Evolutionary conservation across 2,888 invertebrate species (phyloP).

Genomic region (Heteromyza rotundicornis): DNA sequence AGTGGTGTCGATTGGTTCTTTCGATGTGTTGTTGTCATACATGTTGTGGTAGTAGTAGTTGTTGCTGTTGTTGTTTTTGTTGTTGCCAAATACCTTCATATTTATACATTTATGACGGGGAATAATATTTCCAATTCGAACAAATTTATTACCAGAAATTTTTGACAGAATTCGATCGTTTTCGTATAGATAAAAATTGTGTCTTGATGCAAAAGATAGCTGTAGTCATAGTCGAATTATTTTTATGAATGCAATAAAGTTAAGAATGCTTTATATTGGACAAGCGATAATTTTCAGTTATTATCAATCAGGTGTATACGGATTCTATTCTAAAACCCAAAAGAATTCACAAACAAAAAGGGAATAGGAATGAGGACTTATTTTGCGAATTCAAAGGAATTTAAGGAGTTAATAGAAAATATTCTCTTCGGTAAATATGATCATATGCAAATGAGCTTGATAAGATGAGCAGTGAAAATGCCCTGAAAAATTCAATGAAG

Average conservation of each 20-base stretch:
- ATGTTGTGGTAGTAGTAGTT: background rate
- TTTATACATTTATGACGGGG: slow-evolving; percentile 50
- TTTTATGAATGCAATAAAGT: slow-evolving; percentile 25
- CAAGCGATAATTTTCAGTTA: slow-evolving; percentile 10
- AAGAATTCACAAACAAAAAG: too few relatives aligned
- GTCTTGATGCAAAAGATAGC: slow-evolving; percentile 27
- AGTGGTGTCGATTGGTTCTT: background rate
- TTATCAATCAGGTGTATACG: slow-evolving; percentile 11
- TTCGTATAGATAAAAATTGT: slow-evolving; percentile 20
- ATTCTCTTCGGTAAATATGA: too few relatives aligned
- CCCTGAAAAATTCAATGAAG: too few relatives aligned
- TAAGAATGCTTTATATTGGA: slow-evolving; percentile 11
- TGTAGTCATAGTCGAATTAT: slow-evolving; percentile 11
- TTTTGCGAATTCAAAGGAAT: background rate
- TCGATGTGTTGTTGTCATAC: background rate
- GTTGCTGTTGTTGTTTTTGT: background rate
- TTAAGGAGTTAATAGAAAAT: too few relatives aligned
- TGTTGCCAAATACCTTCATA: slow-evolving; percentile 29
- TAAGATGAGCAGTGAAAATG: too few relatives aligned
- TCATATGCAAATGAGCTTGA: too few relatives aligned
- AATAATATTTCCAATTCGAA: slow-evolving; percentile 48
- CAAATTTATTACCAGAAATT: slow-evolving; percentile 24
- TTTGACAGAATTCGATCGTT: slow-evolving; percentile 26
- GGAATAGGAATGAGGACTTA: too few relatives aligned
- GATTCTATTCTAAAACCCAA: slow-evolving; percentile 1